Percentiles rank a stretch among this genome's conserved stretches.
These are phyloP conservation scores for Dufourea novaeangliae DNA, from an alignment of 1,140 invertebrate genomes.

Conservation along the genomic window DNA sequence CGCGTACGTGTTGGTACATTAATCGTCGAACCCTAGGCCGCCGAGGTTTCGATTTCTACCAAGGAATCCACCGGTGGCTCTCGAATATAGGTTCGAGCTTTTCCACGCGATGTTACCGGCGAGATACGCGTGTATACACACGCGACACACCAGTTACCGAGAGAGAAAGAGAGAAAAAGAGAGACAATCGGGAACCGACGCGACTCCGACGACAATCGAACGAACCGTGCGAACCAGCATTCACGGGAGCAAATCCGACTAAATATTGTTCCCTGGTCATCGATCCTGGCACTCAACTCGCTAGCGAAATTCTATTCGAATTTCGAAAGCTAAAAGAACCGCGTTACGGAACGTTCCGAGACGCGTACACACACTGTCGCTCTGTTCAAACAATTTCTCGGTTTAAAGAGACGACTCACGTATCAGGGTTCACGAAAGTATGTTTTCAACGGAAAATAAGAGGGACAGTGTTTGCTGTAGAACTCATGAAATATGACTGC, in stretches of 20 bases:
- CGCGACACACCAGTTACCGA: neutral
- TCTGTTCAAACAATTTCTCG: too few relatives aligned
- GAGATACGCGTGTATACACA: neutral
- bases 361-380: too few relatives aligned
- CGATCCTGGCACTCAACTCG: too few relatives aligned
- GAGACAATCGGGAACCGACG: neutral
- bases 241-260: neutral
- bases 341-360: too few relatives aligned
- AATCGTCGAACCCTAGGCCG: constrained; percentile 38
- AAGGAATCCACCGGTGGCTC: constrained; percentile 40
- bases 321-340: too few relatives aligned
- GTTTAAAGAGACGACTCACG: too few relatives aligned
- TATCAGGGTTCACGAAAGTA: too few relatives aligned
- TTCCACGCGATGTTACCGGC: constrained; percentile 23
- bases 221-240: neutral
- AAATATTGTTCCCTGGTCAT: constrained; percentile 18
- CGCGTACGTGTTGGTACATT: constrained; percentile 46
- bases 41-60: constrained; percentile 56
- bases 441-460: too few relatives aligned
- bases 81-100: constrained; percentile 31
- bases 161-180: too few relatives aligned
- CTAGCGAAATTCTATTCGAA: too few relatives aligned
- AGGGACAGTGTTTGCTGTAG: too few relatives aligned
- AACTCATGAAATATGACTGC: too few relatives aligned
- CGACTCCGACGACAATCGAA: neutral